Conservation (phyloP, 2,888 invertebrate genomes). For the Cheilosia variabilis region DNA sequence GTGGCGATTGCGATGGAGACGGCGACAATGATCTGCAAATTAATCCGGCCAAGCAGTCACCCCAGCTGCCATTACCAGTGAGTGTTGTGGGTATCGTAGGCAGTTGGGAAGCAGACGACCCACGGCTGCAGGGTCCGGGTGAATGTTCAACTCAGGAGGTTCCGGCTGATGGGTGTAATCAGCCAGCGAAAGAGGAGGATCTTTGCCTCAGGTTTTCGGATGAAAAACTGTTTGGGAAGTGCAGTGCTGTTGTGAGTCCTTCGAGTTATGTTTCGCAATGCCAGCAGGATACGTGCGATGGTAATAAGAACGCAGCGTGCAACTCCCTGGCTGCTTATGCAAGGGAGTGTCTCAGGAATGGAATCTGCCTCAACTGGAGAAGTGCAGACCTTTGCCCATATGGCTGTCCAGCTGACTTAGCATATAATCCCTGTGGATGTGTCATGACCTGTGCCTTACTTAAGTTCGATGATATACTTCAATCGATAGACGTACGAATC, state of each 20-base stretch:
- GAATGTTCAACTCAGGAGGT: slow-evolving; percentile 85
- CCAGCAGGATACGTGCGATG: slow-evolving; percentile 87
- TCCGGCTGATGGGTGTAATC: slow-evolving; percentile 84
- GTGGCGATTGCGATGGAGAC: slow-evolving; percentile 89
- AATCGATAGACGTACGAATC: slow-evolving; percentile 78
- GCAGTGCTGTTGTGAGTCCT: slow-evolving; percentile 90
- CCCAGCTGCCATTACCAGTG: neutral
- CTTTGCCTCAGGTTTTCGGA: slow-evolving; percentile 88
- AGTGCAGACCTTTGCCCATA: slow-evolving; percentile 87
- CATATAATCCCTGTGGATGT: slow-evolving; percentile 82
- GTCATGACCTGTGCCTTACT: slow-evolving; percentile 79
- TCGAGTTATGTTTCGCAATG: slow-evolving; percentile 88
- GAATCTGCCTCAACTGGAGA: slow-evolving; percentile 90
- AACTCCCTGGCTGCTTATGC: slow-evolving; percentile 89
- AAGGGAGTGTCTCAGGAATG: slow-evolving; percentile 88
- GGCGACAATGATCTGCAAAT: slow-evolving; percentile 85
- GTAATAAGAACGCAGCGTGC: slow-evolving; percentile 86
- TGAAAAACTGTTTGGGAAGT: slow-evolving; percentile 86
- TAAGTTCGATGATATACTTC: slow-evolving; percentile 78
- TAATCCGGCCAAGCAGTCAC: slow-evolving; percentile 83
- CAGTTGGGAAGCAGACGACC: slow-evolving; percentile 85
- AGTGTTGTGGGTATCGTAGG: slow-evolving; percentile 80
- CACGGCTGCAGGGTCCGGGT: slow-evolving; percentile 84
- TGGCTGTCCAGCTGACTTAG: slow-evolving; percentile 84
- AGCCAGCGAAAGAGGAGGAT: slow-evolving; percentile 86